A percentile compares a stretch with the other conserved stretches of the same genome.
phyloP scores from a whole-genome alignment of 2,888 invertebrate genomes.

The Ryuthela nishihirai region DNA sequence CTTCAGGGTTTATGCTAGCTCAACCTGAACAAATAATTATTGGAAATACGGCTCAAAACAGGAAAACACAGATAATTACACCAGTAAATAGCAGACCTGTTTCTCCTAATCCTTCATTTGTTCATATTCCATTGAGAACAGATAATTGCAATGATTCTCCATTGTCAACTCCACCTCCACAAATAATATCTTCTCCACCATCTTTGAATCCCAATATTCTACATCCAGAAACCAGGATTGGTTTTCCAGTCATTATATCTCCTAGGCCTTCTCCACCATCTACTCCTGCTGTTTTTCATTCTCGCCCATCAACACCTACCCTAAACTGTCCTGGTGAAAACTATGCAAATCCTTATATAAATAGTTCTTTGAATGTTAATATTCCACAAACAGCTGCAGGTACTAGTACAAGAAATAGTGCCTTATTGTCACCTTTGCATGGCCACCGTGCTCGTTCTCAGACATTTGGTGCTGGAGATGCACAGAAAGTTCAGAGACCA shows the following conservation, averaged over 20 bases:
- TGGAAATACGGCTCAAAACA: too few relatives aligned
- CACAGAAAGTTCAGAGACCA: too few relatives aligned
- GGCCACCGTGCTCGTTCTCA: too few relatives aligned
- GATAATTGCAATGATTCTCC: constrained; percentile 20
- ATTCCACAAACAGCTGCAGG: background rate
- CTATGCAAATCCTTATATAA: background rate
- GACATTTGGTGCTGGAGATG: too few relatives aligned
- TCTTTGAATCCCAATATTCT: constrained; percentile 11
- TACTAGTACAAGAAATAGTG: too few relatives aligned
- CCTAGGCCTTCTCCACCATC: constrained; percentile 20
- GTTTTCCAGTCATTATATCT: constrained; percentile 17
- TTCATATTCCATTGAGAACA: constrained; percentile 7
- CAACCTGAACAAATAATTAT: too few relatives aligned
- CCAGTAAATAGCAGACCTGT: constrained; percentile 20
- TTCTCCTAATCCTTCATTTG: constrained; percentile 15
- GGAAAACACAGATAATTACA: too few relatives aligned
- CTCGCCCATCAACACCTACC: constrained; percentile 14
- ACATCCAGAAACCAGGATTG: constrained; percentile 15
- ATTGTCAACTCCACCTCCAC: constrained; percentile 21
- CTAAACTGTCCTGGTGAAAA: constrained; percentile 3
- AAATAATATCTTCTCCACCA: constrained; percentile 26
- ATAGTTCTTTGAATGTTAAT: background rate
- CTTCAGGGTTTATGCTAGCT: too few relatives aligned
- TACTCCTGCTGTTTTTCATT: constrained; percentile 6
- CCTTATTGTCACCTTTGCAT: too few relatives aligned